A percentile compares a stretch with the other conserved stretches of the same genome.
Conservation (phyloP, 37 sponge, comb jelly and placozoan species). For the Amphimedon queenslandica region DNA sequence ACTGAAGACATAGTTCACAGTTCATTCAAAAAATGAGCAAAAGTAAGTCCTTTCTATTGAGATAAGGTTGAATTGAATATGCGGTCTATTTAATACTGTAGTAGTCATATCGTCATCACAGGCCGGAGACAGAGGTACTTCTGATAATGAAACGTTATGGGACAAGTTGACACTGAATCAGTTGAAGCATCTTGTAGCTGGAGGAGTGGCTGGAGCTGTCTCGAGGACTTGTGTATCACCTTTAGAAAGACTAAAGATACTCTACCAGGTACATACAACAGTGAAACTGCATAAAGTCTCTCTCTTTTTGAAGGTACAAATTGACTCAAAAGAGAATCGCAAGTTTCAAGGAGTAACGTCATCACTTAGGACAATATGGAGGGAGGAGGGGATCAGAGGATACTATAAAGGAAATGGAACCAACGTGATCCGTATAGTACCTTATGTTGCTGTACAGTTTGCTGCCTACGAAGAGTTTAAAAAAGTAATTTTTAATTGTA, state of each 20-base stretch:
- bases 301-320: background rate
- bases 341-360: slow-evolving; percentile 22
- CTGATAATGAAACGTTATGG: slow-evolving; percentile 31
- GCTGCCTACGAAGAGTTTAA: slow-evolving; percentile 76
- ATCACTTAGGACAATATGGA: slow-evolving; percentile 33
- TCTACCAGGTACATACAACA: slow-evolving; percentile 67
- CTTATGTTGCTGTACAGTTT: slow-evolving; percentile 74
- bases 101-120: background rate
- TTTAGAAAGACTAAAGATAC: slow-evolving; percentile 66
- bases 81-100: no score
- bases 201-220: slow-evolving; percentile 71
- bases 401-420: slow-evolving; percentile 73
- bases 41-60: no score
- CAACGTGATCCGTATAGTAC: slow-evolving; percentile 60
- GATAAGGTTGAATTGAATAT: no score
- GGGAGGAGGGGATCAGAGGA: slow-evolving; percentile 53
- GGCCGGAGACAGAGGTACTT: no score
- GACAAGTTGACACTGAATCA: slow-evolving; percentile 23
- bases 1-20: no score
- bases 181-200: slow-evolving; percentile 60
- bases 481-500: slow-evolving; percentile 29
- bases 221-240: slow-evolving; percentile 72
- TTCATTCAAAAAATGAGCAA: no score
- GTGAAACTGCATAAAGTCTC: no score
- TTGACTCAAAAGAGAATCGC: background rate